Evolutionary conservation across 1,140 invertebrate species (phyloP).

Genomic region (Calephelis virginiensis): DNA sequence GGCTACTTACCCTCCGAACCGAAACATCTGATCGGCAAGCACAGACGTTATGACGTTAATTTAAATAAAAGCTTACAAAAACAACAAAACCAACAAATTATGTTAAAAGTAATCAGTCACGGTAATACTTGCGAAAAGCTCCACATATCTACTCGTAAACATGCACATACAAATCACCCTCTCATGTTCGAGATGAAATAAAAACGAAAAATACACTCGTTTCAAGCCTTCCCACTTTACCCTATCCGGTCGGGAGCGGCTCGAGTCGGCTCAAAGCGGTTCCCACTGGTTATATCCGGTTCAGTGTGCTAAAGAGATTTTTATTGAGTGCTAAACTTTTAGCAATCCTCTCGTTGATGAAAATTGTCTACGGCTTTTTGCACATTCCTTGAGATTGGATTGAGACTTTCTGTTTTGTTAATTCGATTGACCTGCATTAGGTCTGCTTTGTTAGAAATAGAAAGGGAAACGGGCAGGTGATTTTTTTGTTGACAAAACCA

Average conservation of each 20-base stretch:
- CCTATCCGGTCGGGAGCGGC: constrained; percentile 13
- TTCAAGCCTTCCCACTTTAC: constrained; percentile 12
- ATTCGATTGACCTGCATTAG: no score
- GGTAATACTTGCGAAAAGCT: not conserved
- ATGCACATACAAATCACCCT: constrained; percentile 15
- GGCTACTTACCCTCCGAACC: no score
- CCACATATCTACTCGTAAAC: constrained; percentile 6
- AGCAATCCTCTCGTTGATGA: constrained; percentile 8
- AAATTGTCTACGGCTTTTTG: constrained; percentile 10
- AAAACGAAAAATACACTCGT: constrained; percentile 3
- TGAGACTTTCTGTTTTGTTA: not conserved
- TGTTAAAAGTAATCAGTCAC: not conserved
- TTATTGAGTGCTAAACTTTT: constrained; percentile 35
- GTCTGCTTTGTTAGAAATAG: no score
- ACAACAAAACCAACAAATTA: no score
- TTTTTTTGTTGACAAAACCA: no score
- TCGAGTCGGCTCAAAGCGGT: constrained; percentile 26
- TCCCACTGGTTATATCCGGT: constrained; percentile 34
- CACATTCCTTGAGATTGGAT: not conserved
- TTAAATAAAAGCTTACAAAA: no score
- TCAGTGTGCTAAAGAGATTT: constrained; percentile 34
- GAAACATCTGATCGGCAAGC: no score
- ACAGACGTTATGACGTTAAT: no score
- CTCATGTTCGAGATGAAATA: constrained; percentile 5
- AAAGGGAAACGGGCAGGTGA: no score